Evolutionary conservation across 1,140 invertebrate species (phyloP).

Genomic region (Lerema accius): DNA sequence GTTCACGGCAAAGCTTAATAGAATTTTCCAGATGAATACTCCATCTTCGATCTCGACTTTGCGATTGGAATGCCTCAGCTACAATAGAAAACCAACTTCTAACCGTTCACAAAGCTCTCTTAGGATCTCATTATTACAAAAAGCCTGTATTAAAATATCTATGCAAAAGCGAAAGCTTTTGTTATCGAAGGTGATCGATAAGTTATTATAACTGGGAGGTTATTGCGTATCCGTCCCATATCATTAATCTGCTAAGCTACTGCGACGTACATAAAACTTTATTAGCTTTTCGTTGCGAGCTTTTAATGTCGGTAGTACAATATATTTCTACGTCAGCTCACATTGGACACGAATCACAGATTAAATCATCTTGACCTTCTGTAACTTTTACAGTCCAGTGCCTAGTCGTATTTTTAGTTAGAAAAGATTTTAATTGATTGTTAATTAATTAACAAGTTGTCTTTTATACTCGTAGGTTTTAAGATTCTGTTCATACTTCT

Average conservation of each 20-base stretch:
- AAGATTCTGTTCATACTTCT: too few relatives aligned
- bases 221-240: conserved; percentile 32
- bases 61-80: conserved; percentile 18
- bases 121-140: conserved; percentile 1
- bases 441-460: too few relatives aligned
- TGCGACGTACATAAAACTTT: conserved; percentile 54
- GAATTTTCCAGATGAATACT: conserved; percentile 33
- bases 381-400: too few relatives aligned
- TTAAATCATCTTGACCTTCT: too few relatives aligned
- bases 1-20: conserved; percentile 29
- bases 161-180: conserved; percentile 2
- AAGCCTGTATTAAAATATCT: conserved; percentile 12
- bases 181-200: conserved; percentile 22
- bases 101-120: conserved; percentile 3
- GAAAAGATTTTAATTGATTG: too few relatives aligned
- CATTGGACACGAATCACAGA: too few relatives aligned
- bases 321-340: too few relatives aligned
- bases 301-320: conserved; percentile 38
- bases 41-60: conserved; percentile 26
- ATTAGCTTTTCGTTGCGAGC: conserved; percentile 53
- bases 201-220: conserved; percentile 19
- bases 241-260: conserved; percentile 43
- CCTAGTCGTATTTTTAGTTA: too few relatives aligned
- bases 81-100: conserved; percentile 20
- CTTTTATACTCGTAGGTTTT: too few relatives aligned